Conservation (phyloP, 2,113 vertebrate species). For the Lonchura striata region DNA sequence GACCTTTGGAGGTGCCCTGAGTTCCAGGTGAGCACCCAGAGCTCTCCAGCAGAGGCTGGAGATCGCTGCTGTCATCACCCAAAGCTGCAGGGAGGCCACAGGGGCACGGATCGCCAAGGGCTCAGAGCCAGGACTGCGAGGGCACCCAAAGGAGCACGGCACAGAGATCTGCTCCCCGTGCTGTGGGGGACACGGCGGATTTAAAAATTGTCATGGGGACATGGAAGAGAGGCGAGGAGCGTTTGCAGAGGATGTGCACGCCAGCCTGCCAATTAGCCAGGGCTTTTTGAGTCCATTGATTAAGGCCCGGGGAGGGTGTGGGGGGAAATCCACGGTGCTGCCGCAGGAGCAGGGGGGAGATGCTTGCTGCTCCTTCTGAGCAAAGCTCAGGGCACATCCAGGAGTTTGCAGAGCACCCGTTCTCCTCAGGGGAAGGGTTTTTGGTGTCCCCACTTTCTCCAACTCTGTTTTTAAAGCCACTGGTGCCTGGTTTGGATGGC, state of each 20-base stretch:
- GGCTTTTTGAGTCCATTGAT: not conserved
- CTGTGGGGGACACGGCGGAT: not conserved
- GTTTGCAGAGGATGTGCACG: not conserved
- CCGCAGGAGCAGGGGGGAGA: fast-evolving
- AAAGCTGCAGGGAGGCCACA: not conserved
- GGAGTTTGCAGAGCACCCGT: not conserved
- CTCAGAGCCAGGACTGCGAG: not conserved
- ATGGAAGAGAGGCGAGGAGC: not conserved
- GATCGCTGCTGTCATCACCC: not conserved
- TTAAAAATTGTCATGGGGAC: conserved; percentile 62
- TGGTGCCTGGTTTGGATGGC: fast-evolving
- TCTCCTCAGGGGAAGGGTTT: not conserved
- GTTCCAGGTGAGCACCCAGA: not conserved
- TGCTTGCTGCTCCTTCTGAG: not conserved
- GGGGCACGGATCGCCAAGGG: too few relatives aligned
- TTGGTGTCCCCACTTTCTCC: fast-evolving
- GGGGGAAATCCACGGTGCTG: not conserved
- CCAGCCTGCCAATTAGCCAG: conserved; percentile 26
- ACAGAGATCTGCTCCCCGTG: not conserved
- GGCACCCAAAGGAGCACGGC: not conserved
- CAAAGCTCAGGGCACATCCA: not conserved
- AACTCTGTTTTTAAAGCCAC: not conserved
- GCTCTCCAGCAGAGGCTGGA: not conserved
- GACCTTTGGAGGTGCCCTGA: not conserved
- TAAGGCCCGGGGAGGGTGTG: fast-evolving